Evolutionary conservation across 2,888 invertebrate species (phyloP).

Genomic region (Urechis unicinctus): DNA sequence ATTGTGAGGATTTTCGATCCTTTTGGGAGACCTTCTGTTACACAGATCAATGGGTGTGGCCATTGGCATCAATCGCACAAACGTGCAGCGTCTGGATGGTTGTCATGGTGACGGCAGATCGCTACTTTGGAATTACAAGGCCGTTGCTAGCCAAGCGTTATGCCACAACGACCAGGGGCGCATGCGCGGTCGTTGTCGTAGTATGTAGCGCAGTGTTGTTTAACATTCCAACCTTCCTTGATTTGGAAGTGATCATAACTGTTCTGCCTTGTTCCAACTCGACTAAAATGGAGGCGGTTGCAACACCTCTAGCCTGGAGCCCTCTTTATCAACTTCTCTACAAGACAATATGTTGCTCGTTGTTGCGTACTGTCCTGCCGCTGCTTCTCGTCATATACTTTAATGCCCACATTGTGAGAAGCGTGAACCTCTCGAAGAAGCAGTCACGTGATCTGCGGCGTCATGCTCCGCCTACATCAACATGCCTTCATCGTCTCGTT

Average conservation of each 20-base stretch:
- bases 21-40: background rate
- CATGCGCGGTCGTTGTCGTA: background rate
- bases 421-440: background rate
- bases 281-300: background rate
- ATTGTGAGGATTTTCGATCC: background rate
- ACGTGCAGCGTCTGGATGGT: background rate
- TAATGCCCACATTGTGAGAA: background rate
- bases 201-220: background rate
- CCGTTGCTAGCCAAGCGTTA: background rate
- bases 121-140: background rate
- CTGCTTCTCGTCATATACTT: conserved; percentile 1
- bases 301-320: background rate
- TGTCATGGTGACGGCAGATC: background rate
- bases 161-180: background rate
- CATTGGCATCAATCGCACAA: background rate
- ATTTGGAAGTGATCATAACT: background rate
- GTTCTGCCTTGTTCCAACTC: background rate
- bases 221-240: conserved; percentile 1
- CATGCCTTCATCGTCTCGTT: background rate
- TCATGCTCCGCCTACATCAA: background rate
- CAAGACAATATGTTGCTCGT: conserved; percentile 6
- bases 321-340: conserved; percentile 6
- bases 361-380: conserved; percentile 2
- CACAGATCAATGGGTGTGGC: background rate
- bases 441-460: background rate